Evolutionary conservation across 92 coral and sea anemone species (phyloP), one percentile per base, ranked within the genome.

Genomic region (Bergia sp.): DNA sequence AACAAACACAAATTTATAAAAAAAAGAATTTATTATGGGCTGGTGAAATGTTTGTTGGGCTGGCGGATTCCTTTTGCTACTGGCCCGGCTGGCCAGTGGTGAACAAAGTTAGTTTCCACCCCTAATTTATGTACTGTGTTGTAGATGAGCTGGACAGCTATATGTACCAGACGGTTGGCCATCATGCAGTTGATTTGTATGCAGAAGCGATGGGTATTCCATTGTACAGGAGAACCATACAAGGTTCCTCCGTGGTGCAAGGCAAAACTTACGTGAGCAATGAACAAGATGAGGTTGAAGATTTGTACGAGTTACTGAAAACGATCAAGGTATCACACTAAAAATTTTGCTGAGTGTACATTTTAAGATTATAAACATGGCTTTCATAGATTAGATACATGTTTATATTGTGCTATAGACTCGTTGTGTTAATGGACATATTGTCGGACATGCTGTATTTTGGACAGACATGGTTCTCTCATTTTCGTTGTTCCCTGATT

Each of bases 101-200:
- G 29, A 29, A 29, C 29, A 29, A 29, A 29, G 29, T 29, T 29
- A 29, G 29, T 29, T 29, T 29, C 29, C 29, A 29, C 29, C 29
- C 29, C 29, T 29, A 10, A 29, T 0, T 49, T 9, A 16, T 76
- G 11, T 44, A 18, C 44, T 80, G 20, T 67, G 42, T 76, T 73
- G 6, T 76, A 92, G 98, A 95, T 94, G 99, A 97, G 37, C 93
- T 97, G 50, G 99, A 97, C 85, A 97, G 99, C 86, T 97, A 95
- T 90, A 97, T 97, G 99, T 97, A 89, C 79, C 99, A 97, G 74
- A 97, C 98, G 4, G 99, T 97, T 5, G 99, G 99, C 7, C 99
- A 97, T 81, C 91, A 97, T 90, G 99, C 98, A 20, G 92, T 97
- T 64, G 95, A 95, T 69, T 89, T 97, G 66, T 97, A 97, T 89